Evolutionary conservation across 2,113 vertebrate species (phyloP).

Genomic region (Poeciliopsis retropinna): DNA sequence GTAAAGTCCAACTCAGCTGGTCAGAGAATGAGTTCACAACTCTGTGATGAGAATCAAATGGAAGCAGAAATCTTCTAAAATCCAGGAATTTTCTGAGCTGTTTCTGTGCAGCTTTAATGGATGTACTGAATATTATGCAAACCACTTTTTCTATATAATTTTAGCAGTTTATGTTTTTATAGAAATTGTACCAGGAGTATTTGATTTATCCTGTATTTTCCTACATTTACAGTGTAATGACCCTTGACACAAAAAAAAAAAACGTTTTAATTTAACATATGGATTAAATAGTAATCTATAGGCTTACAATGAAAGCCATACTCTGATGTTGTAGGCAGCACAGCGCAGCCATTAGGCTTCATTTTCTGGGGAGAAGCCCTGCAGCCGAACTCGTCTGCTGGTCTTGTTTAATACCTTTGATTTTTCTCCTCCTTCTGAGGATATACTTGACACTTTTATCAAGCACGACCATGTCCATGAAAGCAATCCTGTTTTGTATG

Average conservation of each 20-base stretch:
- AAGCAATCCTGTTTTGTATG: constrained; percentile 21
- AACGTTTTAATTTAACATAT: neutral
- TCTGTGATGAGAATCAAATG: too few relatives aligned
- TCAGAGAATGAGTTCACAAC: too few relatives aligned
- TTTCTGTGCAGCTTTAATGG: too few relatives aligned
- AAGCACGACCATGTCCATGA: constrained; percentile 2
- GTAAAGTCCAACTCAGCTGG: too few relatives aligned
- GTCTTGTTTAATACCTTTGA: constrained; percentile 5
- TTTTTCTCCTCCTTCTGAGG: constrained; percentile 7
- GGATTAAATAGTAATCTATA: neutral
- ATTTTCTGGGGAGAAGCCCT: neutral
- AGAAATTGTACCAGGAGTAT: too few relatives aligned
- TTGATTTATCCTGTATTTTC: too few relatives aligned
- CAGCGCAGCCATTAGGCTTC: neutral
- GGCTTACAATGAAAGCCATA: neutral
- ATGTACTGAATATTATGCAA: too few relatives aligned
- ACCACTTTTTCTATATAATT: too few relatives aligned
- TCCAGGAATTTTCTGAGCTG: too few relatives aligned
- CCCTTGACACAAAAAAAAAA: neutral
- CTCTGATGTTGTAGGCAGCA: neutral
- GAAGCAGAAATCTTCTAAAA: too few relatives aligned
- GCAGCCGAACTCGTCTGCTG: neutral
- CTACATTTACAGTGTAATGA: too few relatives aligned
- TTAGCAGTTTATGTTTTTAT: too few relatives aligned
- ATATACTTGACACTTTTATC: constrained; percentile 25